Base-by-base conservation (phyloP, 2,888 invertebrate genomes). In the Scotopteryx bipunctaria region DNA sequence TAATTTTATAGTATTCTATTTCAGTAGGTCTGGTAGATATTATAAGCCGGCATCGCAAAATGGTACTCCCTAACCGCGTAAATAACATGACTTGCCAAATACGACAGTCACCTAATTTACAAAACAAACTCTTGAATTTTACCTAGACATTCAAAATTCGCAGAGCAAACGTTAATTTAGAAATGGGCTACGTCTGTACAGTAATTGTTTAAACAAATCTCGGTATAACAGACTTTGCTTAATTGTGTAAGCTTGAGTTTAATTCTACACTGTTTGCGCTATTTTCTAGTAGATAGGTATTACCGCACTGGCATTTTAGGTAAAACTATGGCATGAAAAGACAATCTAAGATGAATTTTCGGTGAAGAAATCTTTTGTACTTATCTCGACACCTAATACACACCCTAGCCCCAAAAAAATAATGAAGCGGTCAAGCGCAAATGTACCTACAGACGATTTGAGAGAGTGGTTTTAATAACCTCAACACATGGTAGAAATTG, bases 41-140 rank as follows among this genome's bases (percentile, higher is more conserved):
- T n/a, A 2, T 25, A 25, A n/a, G 25, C 9, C 8, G 5, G 29
- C 49, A 43, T 47, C 52, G 37, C 42, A 38, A 31, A 31, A 44
- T 33, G 19, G 27, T 37, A 14, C 17, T 11, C 13, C 25, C 25
- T 1, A 14, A 16, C 40, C 15, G 19, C 46, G n/a, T 31, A 19
- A 31, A 47, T 27, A 27, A 35, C 40, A 53, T 38, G 47, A 47
- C 43, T 53, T 43, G 47, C 47, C 53, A 53, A 53, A 53, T 43
- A 43, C 38, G 37, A 38, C 27, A 42, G 31, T 8, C 25, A 25
- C 33, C 27, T 17, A 33, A 43, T 47, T 53, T 53, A n/a, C 21
- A 37, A 32, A 37, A 42, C 32, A 47, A 47, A 43, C 42, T 31
- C 27, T 9, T 15, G 4, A 29, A 40, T 38, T 40, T 11, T 21